These are phyloP conservation scores for Ooceraea biroi DNA, from an alignment of 1,140 invertebrate genomes.

Conservation along the genomic window DNA sequence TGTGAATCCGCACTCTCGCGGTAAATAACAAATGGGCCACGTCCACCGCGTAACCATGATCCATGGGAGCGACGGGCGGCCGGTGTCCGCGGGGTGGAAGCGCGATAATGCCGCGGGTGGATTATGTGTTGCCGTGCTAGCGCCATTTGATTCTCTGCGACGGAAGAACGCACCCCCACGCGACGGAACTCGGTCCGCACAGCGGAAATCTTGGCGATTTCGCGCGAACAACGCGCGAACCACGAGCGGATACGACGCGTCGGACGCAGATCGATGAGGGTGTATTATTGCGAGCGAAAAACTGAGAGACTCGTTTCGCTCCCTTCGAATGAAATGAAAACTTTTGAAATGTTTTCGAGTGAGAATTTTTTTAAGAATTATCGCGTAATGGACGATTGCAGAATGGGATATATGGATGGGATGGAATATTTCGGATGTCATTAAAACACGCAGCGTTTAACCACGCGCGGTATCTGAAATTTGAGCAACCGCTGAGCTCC, in stretches of 20 bases:
- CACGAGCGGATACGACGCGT: constrained; percentile 8
- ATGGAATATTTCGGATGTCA: too few species aligned
- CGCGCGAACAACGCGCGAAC: neutral
- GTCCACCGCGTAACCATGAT: constrained; percentile 74
- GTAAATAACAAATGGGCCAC: constrained; percentile 75
- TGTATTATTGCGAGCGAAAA: neutral
- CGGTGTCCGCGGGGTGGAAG: constrained; percentile 20
- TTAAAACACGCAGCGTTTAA: neutral
- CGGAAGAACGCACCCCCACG: constrained; percentile 58
- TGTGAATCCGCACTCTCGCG: constrained; percentile 65
- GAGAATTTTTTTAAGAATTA: neutral
- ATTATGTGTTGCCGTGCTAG: constrained; percentile 49
- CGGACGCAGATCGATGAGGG: neutral
- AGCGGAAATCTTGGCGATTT: constrained; percentile 36
- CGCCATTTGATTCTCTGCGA: constrained; percentile 56
- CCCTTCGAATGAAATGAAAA: too few species aligned
- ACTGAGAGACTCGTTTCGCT: too few species aligned
- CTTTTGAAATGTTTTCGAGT: too few species aligned
- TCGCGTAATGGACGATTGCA: neutral
- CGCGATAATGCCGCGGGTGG: constrained; percentile 68
- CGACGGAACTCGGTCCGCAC: constrained; percentile 33
- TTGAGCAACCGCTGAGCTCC: neutral
- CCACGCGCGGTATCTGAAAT: too few species aligned
- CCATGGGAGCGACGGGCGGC: constrained; percentile 60
- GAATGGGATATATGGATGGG: neutral